These are phyloP conservation scores for Theristicus caerulescens DNA, from an alignment of 2,113 vertebrate species.

Conservation along the genomic window DNA sequence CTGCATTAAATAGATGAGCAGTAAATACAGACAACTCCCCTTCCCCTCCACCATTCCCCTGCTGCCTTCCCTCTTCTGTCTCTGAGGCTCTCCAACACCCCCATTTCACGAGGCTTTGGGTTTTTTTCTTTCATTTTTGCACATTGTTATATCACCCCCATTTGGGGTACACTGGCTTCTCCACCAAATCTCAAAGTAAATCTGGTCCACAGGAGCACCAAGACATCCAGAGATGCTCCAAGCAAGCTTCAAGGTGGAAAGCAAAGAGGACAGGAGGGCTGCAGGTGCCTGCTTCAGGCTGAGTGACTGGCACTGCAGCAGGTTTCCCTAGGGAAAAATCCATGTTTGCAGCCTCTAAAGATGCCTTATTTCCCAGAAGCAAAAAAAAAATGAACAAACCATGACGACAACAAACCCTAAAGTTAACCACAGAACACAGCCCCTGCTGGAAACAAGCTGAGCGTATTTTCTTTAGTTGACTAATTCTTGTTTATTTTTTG, in stretches of 20 bases:
- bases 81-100: background rate
- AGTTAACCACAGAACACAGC: background rate
- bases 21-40: background rate
- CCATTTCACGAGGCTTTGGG: background rate
- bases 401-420: background rate
- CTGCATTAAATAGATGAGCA: background rate
- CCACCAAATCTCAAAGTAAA: background rate
- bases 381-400: background rate
- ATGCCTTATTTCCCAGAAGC: background rate
- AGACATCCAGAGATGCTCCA: background rate
- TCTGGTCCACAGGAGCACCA: background rate
- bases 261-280: background rate
- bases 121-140: background rate
- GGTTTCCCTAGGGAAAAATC: background rate
- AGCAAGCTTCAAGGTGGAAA: background rate
- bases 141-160: background rate
- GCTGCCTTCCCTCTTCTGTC: background rate
- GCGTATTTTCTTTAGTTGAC: constrained; percentile 18
- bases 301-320: background rate
- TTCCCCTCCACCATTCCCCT: background rate
- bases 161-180: background rate
- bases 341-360: background rate
- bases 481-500: constrained; percentile 53
- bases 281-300: background rate
- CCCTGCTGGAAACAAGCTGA: background rate